Evolutionary conservation across 2,888 invertebrate species (phyloP).

Genomic region (Loripinus fragilis): DNA sequence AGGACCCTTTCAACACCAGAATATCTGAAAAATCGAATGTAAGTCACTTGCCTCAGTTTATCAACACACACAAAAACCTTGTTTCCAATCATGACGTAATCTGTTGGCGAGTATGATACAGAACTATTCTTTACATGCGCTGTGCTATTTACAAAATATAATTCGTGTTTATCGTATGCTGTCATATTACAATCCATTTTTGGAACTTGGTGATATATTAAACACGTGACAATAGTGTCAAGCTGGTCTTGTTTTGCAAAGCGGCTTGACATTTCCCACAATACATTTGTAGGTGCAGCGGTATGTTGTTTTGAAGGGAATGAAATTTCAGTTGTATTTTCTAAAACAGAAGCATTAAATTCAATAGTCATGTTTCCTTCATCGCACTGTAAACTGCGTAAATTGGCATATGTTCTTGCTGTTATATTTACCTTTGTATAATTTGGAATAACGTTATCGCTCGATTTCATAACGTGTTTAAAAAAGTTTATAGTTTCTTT

Average conservation of each 20-base stretch:
- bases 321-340: background rate
- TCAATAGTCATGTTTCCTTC: background rate
- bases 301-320: background rate
- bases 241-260: background rate
- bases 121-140: conserved; percentile 1
- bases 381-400: background rate
- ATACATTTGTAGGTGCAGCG: background rate
- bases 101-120: background rate
- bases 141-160: conserved; percentile 3
- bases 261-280: background rate
- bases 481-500: background rate
- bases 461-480: background rate
- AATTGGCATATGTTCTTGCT: background rate
- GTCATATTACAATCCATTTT: conserved; percentile 30
- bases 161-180: conserved; percentile 15
- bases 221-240: background rate
- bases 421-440: background rate
- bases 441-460: background rate
- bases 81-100: background rate
- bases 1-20: conserved; percentile 15
- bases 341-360: background rate
- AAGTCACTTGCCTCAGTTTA: background rate
- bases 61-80: conserved; percentile 29
- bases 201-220: background rate
- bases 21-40: conserved; percentile 29